Evolutionary conservation across 2,797 vertebrate genomes (phyloP), one percentile per base, ranked within the genome.

Genomic region (Gymnodraco acuticeps): DNA sequence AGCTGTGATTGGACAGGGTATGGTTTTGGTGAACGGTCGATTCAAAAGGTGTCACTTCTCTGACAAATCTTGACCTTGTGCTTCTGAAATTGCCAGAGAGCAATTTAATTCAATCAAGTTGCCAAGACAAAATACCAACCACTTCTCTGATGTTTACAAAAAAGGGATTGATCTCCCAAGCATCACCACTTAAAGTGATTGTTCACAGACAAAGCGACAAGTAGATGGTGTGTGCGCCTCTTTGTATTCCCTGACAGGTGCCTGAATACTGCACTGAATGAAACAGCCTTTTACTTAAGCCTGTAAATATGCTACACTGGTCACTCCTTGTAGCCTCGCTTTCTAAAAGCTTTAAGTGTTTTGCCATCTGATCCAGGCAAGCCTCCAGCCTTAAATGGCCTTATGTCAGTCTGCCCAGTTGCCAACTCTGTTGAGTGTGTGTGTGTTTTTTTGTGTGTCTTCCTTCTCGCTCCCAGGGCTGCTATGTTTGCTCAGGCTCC

Each of bases 361-460:
- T 74, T 78, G 66, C 81, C 83, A 76, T 83, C 73, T 71, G 71
- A 84, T 86, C 71, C 79, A 79, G 81, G 66, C 82, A 68, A 73
- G 51, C 33, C 47, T 62, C 65, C 77, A 82, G 54, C 70, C 59
- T 77, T 64, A 83, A 81, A 83, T 81, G 70, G 75, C 70, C 51
- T 76, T 41, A 75, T 70, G 66, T 16, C 48, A 27, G 65, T 64
- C 60, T 61, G 55, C 23, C 27, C 46, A 53, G 72, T 50, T 68
- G 58, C 77, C 54, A 79, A 19, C n/a, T 59, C 43, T 65, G 61
- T 76, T 71, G 16, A 56, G 27, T 38, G 33, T 50, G 47, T 38
- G 31, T 23, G 60, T 63, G 31, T 67, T 13, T 70, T 47, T 69
- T 43, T 77, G 61, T 45, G n/a, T 59, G 23, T 70, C 9, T 69